Evolutionary conservation across 2,797 vertebrate species (phyloP), one percentile per base, ranked within the genome.

Genomic region (Spinibarbus caldwelli): DNA sequence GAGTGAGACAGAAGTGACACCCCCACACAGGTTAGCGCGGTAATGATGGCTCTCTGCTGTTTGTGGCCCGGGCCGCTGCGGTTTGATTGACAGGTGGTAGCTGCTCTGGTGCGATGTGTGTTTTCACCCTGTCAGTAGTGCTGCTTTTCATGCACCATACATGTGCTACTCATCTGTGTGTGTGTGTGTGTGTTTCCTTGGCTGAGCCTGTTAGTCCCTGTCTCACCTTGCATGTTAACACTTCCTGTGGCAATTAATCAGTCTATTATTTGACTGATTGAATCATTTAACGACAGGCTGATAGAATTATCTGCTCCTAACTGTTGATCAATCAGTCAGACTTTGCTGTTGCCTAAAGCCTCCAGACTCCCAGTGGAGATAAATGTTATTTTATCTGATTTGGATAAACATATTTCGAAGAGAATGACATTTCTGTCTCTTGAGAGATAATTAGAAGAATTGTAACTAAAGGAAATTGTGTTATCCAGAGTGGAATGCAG

Each of bases 41-140:
- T 87, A 77, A 88, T 76, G 88, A 85, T 49, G 29, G 57, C 85
- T 87, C 86, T 80, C 71, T 29, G 73, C 59, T 68, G 36, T 75
- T 86, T 80, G 87, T 83, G 87, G 84, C 64, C 49, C 34, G 38
- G 38, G 36, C 80, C 4, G 41, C 72, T 49, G 71, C 8, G 12
- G 82, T 73, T 82, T 89, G 86, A 88, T 87, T 88, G 88, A 87
- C 82, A 70, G 75, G 84, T 86, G 78, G 87, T 85, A 88, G 80
- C 66, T 85, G 77, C 82, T 84, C 31, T 29, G 59, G 19, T 76
- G 68, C 14, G 23, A 70, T 79, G 52, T 79, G 67, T 87, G 86
- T 83, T 78, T 82, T 86, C 47, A 71, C 43, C 78, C 84, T 49
- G 75, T 89, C 82, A 88, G 64, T 85, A 88, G 77, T 34, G 76